Percentiles rank a stretch among this genome's conserved stretches.
Conservation (phyloP, 2,888 invertebrate genomes). For the Patella pellucida region DNA sequence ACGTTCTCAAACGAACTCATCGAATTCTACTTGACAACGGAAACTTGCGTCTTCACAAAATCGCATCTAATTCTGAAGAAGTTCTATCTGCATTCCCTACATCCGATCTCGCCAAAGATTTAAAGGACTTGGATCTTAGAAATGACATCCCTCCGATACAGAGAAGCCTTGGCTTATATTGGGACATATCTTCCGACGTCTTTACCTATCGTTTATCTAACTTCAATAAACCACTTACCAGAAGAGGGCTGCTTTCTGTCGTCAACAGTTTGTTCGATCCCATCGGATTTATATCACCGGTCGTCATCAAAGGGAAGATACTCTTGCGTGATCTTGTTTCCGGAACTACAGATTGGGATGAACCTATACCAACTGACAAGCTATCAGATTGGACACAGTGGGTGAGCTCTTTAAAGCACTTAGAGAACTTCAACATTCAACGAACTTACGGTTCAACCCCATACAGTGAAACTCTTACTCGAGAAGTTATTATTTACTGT, state of each 20-base stretch:
- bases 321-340: constrained; percentile 20
- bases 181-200: constrained; percentile 18
- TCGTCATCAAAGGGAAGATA: constrained; percentile 25
- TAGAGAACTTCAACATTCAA: constrained; percentile 23
- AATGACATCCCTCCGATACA: constrained; percentile 20
- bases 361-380: constrained; percentile 16
- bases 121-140: constrained; percentile 12
- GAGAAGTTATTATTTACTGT: constrained; percentile 28
- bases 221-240: constrained; percentile 19
- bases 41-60: constrained; percentile 30
- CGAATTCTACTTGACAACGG: constrained; percentile 16
- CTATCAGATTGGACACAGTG: constrained; percentile 23
- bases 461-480: not conserved
- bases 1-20: constrained; percentile 13
- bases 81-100: constrained; percentile 24
- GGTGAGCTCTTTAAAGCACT: constrained; percentile 13
- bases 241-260: constrained; percentile 28
- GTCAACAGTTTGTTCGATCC: constrained; percentile 31
- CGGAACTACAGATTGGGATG: constrained; percentile 23
- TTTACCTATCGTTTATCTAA: constrained; percentile 14
- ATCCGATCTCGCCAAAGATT: constrained; percentile 21
- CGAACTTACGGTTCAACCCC: constrained; percentile 12
- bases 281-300: constrained; percentile 25
- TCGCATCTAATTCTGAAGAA: constrained; percentile 28
- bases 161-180: constrained; percentile 19